Base-by-base conservation (phyloP, 2,797 vertebrate species). In the Toxotes lorentzi region DNA sequence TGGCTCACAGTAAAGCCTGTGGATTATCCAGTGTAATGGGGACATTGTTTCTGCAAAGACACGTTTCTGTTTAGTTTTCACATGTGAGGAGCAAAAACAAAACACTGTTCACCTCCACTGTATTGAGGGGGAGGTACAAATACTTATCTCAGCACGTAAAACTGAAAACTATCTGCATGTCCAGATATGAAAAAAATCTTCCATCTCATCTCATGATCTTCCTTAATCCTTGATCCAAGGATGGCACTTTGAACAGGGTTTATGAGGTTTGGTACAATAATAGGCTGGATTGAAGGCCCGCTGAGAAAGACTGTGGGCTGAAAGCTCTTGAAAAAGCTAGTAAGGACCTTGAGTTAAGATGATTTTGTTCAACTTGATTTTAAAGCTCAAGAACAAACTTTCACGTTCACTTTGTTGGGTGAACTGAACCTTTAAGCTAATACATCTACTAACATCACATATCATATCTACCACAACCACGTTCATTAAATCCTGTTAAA, bases 21-120 rank as follows among this genome's bases (percentile, higher is more conserved):
- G 21, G 59, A 75, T 83, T 68, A 67, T 70, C 40, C 32, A 4
- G 56, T n/a, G 19, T 30, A 57, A 30, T n/a, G 35, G 53, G 19
- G 23, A n/a, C 47, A 30, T 32, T 14, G 5, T 38, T 58, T 59
- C 35, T 45, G 70, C 19, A 61, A 40, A 70, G n/a, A 64, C 30
- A 40, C 2, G 8, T 61, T 57, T 0, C 8, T 40, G 30, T 17
- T 27, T 0, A 41, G 17, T 27, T 66, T 65, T 53, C 0, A 48
- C 38, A 10, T 4, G 45, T 47, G 24, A 61, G 16, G 16, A 62
- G 9, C 2, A 41, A 65, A 63, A 70, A 43, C 21, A 41, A 54
- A 79, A 41, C 32, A 16, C 5, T 1, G 27, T 41, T 59, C 17
- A 50, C 24, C 23, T 35, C 23, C 34, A 60, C n/a, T 9, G 12